Evolutionary conservation across 2,888 invertebrate genomes (phyloP).

Genomic region (Drosophila diplacantha): DNA sequence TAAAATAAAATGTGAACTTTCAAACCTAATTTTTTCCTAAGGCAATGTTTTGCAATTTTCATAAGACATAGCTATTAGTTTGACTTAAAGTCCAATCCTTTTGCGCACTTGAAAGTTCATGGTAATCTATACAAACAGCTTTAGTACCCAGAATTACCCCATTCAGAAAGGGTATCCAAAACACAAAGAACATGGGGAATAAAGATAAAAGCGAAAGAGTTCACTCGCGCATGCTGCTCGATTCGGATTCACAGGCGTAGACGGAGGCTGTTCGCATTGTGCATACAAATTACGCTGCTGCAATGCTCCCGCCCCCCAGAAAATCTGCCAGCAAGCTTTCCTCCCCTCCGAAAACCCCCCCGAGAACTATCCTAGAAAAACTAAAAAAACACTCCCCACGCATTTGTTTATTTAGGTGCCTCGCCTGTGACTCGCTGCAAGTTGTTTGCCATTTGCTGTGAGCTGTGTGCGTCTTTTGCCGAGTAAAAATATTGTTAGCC

Average conservation of each 20-base stretch:
- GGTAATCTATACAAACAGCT: background rate
- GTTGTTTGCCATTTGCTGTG: constrained; percentile 66
- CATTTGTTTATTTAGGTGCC: constrained; percentile 63
- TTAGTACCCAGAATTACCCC: background rate
- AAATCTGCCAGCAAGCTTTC: background rate
- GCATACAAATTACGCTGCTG: constrained; percentile 69
- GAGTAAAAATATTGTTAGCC: constrained; percentile 62
- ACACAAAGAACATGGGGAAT: constrained; percentile 49
- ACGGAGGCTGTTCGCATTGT: constrained; percentile 49
- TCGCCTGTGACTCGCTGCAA: constrained; percentile 34
- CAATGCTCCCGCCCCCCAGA: constrained; percentile 50
- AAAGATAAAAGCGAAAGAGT: constrained; percentile 58
- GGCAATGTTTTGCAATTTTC: no score
- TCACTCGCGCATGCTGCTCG: constrained; percentile 54
- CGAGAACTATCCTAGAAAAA: constrained; percentile 1
- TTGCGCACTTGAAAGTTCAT: no score
- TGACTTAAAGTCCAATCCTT: no score
- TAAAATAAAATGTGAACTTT: background rate
- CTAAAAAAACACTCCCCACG: background rate
- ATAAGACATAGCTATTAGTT: no score
- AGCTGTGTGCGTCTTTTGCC: constrained; percentile 33
- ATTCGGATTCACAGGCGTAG: constrained; percentile 36
- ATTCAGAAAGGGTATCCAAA: constrained; percentile 21
- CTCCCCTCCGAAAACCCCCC: background rate
- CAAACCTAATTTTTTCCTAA: background rate